A percentile compares a stretch with the other conserved stretches of the same genome.
Evolutionary conservation across 1,140 invertebrate genomes (phyloP).

Genomic region (Vanessa tameamea): DNA sequence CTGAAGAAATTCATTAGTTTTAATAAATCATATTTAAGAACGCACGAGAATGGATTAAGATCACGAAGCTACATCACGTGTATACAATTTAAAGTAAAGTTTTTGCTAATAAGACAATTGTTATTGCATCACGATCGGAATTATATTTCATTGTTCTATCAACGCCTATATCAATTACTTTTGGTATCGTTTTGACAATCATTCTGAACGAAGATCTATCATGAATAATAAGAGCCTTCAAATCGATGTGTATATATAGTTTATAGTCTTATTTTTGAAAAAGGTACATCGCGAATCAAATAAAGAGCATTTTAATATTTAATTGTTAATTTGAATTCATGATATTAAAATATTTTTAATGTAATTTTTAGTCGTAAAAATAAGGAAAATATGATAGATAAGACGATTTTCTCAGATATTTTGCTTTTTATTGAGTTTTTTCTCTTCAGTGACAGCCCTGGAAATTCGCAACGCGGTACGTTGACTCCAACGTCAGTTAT

Average conservation of each 20-base stretch:
- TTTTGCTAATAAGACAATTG: slow-evolving; percentile 6
- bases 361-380: no score
- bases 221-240: no score
- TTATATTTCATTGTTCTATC: background rate
- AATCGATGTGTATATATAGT: no score
- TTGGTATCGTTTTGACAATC: background rate
- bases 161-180: background rate
- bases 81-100: background rate
- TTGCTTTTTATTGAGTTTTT: background rate
- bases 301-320: no score
- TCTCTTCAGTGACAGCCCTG: slow-evolving; percentile 22
- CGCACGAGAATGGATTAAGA: background rate
- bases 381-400: no score
- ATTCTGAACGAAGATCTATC: no score
- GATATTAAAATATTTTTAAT: no score
- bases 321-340: no score
- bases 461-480: slow-evolving; percentile 13
- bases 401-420: background rate
- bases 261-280: no score
- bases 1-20: background rate
- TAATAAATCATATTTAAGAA: background rate
- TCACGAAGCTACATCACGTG: background rate
- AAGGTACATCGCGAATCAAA: no score
- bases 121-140: background rate
- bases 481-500: slow-evolving; percentile 35